Evolutionary conservation across 2,113 vertebrate species (phyloP), one percentile per base, ranked within the genome.

Genomic region (Malaclemys terrapin): DNA sequence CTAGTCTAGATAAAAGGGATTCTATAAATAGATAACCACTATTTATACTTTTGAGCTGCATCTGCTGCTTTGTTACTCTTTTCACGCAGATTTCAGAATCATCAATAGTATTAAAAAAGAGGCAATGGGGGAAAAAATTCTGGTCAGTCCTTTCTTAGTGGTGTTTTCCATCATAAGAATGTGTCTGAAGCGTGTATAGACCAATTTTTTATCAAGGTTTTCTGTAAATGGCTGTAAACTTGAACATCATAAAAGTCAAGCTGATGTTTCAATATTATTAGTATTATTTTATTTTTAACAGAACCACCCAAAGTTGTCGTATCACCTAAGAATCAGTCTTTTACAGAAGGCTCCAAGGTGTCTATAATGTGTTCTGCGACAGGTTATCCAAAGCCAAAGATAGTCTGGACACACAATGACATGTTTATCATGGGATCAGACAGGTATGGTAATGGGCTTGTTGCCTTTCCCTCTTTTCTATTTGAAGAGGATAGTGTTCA

Each of bases 361-460:
- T 98, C 98, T 94, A 99, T 99, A 96, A 98, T 98, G 72, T 99
- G 99, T 88, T 99, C 98, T 10, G 98, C 98, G 87, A 98, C 97
- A 0, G 99, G 99, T 62, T 99, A 99, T 95, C 99, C 99, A 25
- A 97, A 98, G 42, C 99, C 99, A 2, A 98, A 98, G 5, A 87
- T 99, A 7, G 97, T 99, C 53, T 99, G 99, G 99, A 99, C 98
- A 3, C 94, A 99, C 96, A 99, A 99, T 0, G 99, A 98, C 93
- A 99, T 99, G 98, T 99, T 99, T 97, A 97, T 99, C 35, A 82
- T 98, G 96, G 98, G 98, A 47, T 99, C 99, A 53, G 99, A 97
- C 98, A 99, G 99, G 99, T 99, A 76, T 16, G 84, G 38, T 80
- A 96, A 93, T 93, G 80, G 88, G 76, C 86, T 97, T 85, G 91